These are phyloP conservation scores for Prunella fulvescens DNA, from an alignment of 2,113 vertebrate species.

Conservation along the genomic window DNA sequence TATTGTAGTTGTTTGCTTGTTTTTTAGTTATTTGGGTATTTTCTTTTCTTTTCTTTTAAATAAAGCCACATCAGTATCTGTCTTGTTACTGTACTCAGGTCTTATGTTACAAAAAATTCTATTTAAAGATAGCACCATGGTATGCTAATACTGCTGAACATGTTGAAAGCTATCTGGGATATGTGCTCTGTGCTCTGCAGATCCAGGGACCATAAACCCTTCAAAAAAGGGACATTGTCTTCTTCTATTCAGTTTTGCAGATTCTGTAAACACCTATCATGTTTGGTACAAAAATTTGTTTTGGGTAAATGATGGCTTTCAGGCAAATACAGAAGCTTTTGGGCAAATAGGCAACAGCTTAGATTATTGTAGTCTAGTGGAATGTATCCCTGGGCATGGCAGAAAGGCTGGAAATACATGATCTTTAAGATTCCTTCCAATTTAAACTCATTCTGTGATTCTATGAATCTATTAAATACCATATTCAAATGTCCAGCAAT, in stretches of 20 bases:
- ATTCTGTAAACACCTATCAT: neutral
- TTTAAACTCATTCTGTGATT: neutral
- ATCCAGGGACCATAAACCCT: neutral
- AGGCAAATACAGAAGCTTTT: neutral
- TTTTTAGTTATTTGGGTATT: rapidly evolving
- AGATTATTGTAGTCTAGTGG: neutral
- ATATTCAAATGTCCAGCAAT: neutral
- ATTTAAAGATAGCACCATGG: neutral
- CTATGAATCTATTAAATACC: neutral
- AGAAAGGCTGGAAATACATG: neutral
- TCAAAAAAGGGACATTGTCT: neutral
- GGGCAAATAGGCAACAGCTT: neutral
- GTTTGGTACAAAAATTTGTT: neutral
- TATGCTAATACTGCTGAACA: neutral
- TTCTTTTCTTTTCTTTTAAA: neutral
- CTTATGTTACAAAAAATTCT: neutral
- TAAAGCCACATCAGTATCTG: neutral
- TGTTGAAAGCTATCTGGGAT: neutral
- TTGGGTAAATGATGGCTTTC: neutral
- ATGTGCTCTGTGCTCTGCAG: neutral
- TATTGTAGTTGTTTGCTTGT: neutral
- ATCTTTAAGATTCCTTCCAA: neutral
- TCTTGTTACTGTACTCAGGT: neutral
- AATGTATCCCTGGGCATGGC: neutral
- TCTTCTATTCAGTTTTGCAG: neutral